Evolutionary conservation across 2,888 invertebrate species (phyloP).

Genomic region (Dasysyrphus tricinctus): DNA sequence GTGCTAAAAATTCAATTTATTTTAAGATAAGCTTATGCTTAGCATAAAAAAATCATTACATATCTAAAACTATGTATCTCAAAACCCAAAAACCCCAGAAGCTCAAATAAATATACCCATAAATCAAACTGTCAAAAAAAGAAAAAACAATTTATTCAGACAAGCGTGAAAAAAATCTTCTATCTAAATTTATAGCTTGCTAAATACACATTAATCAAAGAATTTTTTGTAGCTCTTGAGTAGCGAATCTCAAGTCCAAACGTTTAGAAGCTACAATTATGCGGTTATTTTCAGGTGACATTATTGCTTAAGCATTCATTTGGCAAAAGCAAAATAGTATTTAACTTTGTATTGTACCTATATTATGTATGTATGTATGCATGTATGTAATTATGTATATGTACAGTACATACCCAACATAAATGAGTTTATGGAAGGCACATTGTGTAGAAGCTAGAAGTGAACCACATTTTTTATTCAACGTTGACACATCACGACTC

Average conservation of each 20-base stretch:
- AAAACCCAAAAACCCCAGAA: not conserved
- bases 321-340: not conserved
- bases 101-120: not conserved
- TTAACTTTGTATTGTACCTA: too few relatives aligned
- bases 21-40: too few relatives aligned
- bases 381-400: too few relatives aligned
- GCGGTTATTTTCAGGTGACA: conserved; percentile 30
- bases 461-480: conserved; percentile 48
- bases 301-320: conserved; percentile 33
- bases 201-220: conserved; percentile 8
- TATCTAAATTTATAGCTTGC: not conserved
- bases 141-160: conserved; percentile 35
- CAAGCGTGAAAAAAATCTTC: conserved; percentile 32
- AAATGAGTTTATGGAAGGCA: conserved; percentile 42
- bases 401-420: not conserved
- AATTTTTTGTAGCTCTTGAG: not conserved
- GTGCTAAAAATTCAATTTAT: too few relatives aligned
- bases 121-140: conserved; percentile 31
- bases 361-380: too few relatives aligned
- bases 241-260: conserved; percentile 1
- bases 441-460: conserved; percentile 15
- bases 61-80: not conserved
- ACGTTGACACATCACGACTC: conserved; percentile 73
- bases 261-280: conserved; percentile 50
- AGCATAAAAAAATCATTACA: not conserved